phyloP scores from a whole-genome alignment of 2,888 invertebrate genomes.

The Pristionchus mayeri region DNA sequence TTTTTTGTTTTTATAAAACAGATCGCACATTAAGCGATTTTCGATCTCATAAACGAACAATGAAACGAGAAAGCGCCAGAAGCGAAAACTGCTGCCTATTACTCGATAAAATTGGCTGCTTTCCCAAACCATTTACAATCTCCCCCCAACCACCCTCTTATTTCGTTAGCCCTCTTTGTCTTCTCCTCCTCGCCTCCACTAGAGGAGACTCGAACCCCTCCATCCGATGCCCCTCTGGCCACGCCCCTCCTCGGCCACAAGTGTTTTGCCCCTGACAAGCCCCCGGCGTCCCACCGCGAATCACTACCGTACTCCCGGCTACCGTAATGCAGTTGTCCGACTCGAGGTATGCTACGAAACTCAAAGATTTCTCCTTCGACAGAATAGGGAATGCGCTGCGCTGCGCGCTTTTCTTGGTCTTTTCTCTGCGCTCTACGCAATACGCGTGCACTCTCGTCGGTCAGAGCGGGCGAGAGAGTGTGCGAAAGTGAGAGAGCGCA shows the following conservation, averaged over 20 bases:
- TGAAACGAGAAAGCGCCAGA: no score
- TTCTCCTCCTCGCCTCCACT: no score
- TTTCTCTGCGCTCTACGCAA: background rate
- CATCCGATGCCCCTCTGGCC: background rate
- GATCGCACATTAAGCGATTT: no score
- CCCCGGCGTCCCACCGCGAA: background rate
- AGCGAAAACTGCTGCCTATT: no score
- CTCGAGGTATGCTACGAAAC: background rate
- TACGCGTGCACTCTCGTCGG: background rate
- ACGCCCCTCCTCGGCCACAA: background rate
- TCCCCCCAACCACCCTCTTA: background rate
- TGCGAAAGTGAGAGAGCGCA: background rate
- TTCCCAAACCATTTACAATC: no score
- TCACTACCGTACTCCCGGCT: background rate
- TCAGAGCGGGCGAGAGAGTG: background rate
- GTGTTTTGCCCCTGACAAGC: background rate
- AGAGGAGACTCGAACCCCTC: no score
- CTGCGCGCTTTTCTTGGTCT: background rate
- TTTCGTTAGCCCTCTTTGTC: conserved; percentile 15
- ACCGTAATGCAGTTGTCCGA: conserved; percentile 1
- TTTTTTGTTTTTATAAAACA: no score
- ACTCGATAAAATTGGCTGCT: no score
- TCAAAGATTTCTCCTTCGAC: background rate
- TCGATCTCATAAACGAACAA: no score
- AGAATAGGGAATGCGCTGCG: background rate